These are phyloP conservation scores for Geothlypis trichas DNA, from an alignment of 2,113 vertebrate genomes.

Conservation along the genomic window DNA sequence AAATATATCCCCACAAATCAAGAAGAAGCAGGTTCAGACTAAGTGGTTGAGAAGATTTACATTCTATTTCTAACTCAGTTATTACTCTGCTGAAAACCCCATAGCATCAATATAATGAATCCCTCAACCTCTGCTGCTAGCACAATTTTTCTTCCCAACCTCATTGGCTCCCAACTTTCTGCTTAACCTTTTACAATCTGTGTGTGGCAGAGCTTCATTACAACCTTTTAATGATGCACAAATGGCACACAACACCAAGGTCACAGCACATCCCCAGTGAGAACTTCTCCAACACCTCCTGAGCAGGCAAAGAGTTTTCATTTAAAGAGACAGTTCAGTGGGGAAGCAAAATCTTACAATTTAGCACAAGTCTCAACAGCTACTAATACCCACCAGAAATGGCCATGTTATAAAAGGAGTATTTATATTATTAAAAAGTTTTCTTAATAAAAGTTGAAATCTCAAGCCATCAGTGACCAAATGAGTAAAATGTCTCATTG, in stretches of 20 bases:
- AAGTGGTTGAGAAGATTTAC: constrained; percentile 84
- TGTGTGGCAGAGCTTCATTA: constrained; percentile 82
- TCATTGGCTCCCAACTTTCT: constrained; percentile 82
- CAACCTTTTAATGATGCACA: constrained; percentile 84
- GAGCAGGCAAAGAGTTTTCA: constrained; percentile 26
- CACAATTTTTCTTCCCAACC: constrained; percentile 81
- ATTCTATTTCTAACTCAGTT: constrained; percentile 83
- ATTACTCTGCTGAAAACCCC: constrained; percentile 82
- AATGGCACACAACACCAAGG: constrained; percentile 83
- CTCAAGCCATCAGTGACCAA: not conserved
- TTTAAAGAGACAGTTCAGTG: constrained; percentile 42
- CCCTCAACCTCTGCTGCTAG: constrained; percentile 79
- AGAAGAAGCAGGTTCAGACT: constrained; percentile 76
- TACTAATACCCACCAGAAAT: not conserved
- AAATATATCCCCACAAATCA: constrained; percentile 84
- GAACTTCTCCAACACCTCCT: constrained; percentile 64
- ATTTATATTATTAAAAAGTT: not conserved
- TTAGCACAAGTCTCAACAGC: not conserved
- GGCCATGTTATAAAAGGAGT: not conserved
- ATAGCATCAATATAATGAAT: constrained; percentile 86
- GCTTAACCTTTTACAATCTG: constrained; percentile 85
- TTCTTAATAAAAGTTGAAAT: not conserved
- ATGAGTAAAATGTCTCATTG: not conserved
- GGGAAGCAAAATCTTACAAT: not conserved
- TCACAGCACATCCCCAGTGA: constrained; percentile 69